Evolutionary conservation across 2,888 invertebrate species (phyloP), one percentile per base, ranked within the genome.

Genomic region (Pollenia griseotomentosa): DNA sequence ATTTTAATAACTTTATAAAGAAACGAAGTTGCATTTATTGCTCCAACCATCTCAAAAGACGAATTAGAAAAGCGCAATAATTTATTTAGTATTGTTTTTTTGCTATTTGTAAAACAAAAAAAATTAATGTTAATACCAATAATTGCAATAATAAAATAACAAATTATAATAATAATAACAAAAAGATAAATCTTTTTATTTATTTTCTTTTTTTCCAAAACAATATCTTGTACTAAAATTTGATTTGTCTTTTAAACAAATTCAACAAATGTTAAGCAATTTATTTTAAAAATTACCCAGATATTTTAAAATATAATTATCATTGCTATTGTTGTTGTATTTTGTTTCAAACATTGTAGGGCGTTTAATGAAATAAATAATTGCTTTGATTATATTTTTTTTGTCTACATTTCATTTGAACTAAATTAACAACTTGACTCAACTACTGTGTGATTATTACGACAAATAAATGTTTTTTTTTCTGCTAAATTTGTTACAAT

Each of bases 381-480:
- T 53, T 70, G 59, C 48, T 42, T 40, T 40, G 33, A 33, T 33
- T 33, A 33, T 6, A 33, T 33, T 33, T 33, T 33, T 33, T 59
- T 46, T n/a, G 23, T 46, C 42, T 48, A 40, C 61, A 40, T 70
- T 78, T 33, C 12, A 70, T 70, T 79, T 70, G 5, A 61, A 61
- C 19, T 53, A 53, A 61, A 82, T 82, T 66, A 74, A 48, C 48
- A 68, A 77, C 53, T 70, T 70, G 40, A 53, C 44, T 57, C 42
- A 57, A 57, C 70, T 55, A 55, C 66, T 66, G 71, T 78, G 73
- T 73, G 73, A 83, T 78, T 83, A 83, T 78, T 78, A 78, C 65
- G 83, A 71, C 78, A 83, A 83, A 73, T 78, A 83, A 73, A 78
- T 59, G 51, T 66, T 73, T 59, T 23, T 23, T 66, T 66, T 65